phyloP scores from a whole-genome alignment of 1,140 invertebrate genomes.

The Coenobita brevimanus region DNA sequence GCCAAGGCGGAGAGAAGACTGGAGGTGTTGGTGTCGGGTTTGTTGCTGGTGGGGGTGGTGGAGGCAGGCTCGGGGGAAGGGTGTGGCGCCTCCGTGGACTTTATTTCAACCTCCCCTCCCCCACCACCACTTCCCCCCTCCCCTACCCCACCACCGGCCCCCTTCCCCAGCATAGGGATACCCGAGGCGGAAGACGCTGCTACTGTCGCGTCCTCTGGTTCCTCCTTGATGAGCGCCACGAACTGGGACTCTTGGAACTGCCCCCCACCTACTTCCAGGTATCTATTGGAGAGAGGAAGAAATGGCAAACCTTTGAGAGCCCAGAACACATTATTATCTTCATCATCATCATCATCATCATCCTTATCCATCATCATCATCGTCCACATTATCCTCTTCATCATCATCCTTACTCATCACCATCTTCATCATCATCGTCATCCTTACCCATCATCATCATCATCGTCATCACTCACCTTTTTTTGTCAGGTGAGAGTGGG shows the following conservation, averaged over 20 bases:
- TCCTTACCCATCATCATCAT: too few species aligned
- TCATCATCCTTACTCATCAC: too few species aligned
- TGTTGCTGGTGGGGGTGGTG: background rate
- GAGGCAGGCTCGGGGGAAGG: constrained; percentile 20
- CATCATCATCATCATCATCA: too few species aligned
- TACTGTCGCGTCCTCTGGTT: constrained; percentile 45
- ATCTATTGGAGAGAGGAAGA: constrained; percentile 23
- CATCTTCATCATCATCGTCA: too few species aligned
- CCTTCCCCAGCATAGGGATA: background rate
- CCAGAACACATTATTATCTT: too few species aligned
- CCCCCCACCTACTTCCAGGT: constrained; percentile 23
- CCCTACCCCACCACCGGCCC: background rate
- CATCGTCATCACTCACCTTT: too few species aligned
- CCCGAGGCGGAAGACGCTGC: background rate
- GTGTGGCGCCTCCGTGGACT: constrained; percentile 9
- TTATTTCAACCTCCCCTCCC: background rate
- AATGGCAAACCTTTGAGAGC: too few species aligned
- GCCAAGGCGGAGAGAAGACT: constrained; percentile 68
- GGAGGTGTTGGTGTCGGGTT: constrained; percentile 59
- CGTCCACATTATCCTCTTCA: too few species aligned
- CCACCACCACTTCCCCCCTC: background rate
- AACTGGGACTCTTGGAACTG: constrained; percentile 48
- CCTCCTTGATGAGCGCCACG: constrained; percentile 50
- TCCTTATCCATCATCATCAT: too few species aligned
- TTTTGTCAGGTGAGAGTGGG: too few species aligned